phyloP scores from a whole-genome alignment of 2,888 invertebrate genomes.

The Cynaeus angustus region DNA sequence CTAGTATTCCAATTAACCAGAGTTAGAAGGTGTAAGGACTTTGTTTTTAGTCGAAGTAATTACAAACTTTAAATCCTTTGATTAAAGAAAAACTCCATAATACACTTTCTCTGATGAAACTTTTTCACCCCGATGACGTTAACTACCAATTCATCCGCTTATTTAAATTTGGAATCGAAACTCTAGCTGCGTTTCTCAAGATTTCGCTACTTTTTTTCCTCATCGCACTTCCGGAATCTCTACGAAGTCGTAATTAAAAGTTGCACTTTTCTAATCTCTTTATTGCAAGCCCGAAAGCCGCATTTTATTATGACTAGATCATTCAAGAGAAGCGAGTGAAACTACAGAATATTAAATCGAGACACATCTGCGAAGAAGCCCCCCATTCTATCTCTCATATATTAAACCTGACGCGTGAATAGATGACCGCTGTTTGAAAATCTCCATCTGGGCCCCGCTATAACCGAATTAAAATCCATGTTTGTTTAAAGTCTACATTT shows the following conservation, averaged over 20 bases:
- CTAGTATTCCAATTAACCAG: no score
- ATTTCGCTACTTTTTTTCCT: constrained; percentile 9
- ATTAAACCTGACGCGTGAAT: constrained; percentile 4
- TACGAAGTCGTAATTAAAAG: constrained; percentile 9
- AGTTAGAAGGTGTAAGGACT: no score
- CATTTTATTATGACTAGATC: not conserved
- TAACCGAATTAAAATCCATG: constrained; percentile 9
- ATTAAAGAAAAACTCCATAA: constrained; percentile 1
- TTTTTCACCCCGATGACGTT: constrained; percentile 8
- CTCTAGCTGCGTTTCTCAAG: not conserved
- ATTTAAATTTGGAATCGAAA: constrained; percentile 19
- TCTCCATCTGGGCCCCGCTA: not conserved
- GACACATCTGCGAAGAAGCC: not conserved
- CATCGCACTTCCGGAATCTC: not conserved
- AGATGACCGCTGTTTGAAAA: constrained; percentile 21
- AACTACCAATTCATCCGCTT: constrained; percentile 9
- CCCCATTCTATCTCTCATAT: not conserved
- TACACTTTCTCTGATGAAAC: not conserved
- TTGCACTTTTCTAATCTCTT: constrained; percentile 4
- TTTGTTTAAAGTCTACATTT: constrained; percentile 16
- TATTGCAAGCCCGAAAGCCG: not conserved
- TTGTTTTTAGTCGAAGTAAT: no score
- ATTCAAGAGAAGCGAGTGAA: not conserved
- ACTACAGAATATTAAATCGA: not conserved
- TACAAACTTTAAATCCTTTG: no score